Conservation (phyloP, 2,888 invertebrate genomes). For the Melitaea athalia region DNA sequence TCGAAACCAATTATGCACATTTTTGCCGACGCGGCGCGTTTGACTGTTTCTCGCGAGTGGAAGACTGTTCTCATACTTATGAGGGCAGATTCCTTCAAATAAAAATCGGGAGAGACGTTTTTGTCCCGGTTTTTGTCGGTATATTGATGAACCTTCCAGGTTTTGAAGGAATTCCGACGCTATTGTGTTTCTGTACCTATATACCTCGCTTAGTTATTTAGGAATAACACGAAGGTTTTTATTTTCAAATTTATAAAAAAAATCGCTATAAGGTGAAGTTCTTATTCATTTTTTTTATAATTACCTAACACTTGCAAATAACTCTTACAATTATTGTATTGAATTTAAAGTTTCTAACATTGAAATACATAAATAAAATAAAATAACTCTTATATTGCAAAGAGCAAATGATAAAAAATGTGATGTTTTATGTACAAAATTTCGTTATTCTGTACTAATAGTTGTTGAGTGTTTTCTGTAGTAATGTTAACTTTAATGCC, state of each 20-base stretch:
- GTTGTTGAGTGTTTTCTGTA: no score
- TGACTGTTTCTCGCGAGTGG: slow-evolving; percentile 57
- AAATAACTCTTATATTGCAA: no score
- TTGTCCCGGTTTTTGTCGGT: slow-evolving; percentile 72
- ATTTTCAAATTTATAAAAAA: slow-evolving; percentile 17
- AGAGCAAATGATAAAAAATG: no score
- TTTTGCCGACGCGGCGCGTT: slow-evolving; percentile 77
- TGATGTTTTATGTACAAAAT: no score
- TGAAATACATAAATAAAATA: no score
- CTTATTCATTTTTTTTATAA: not conserved
- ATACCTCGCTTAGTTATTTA: slow-evolving; percentile 32
- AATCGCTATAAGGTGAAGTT: not conserved
- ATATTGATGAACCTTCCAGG: slow-evolving; percentile 72
- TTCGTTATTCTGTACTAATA: no score
- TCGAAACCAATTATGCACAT: slow-evolving; percentile 80
- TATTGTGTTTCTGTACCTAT: slow-evolving; percentile 36
- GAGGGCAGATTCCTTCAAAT: slow-evolving; percentile 77
- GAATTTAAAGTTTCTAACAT: not conserved
- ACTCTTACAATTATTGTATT: not conserved
- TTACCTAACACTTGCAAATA: not conserved
- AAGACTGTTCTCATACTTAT: slow-evolving; percentile 63
- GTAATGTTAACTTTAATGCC: no score
- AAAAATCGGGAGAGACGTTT: slow-evolving; percentile 73
- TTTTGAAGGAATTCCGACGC: slow-evolving; percentile 69
- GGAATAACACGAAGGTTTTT: slow-evolving; percentile 35